phyloP scores from a whole-genome alignment of 2,888 invertebrate genomes.

The Timandra comae region DNA sequence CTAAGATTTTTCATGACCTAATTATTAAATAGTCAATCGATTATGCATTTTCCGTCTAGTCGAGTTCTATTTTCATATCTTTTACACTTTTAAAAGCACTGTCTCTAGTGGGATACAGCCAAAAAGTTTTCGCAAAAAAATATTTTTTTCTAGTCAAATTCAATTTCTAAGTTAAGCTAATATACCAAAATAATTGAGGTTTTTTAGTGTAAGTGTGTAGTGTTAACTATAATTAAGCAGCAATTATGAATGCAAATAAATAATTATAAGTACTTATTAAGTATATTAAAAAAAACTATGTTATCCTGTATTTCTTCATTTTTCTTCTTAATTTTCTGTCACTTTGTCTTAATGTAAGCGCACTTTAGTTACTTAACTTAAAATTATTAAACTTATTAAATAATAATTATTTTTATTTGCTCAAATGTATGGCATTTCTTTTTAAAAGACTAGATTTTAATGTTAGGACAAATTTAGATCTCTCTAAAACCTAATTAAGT shows the following conservation, averaged over 20 bases:
- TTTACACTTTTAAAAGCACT: slow-evolving; percentile 21
- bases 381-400: slow-evolving; percentile 23
- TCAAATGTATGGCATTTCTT: slow-evolving; percentile 72
- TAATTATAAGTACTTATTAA: too few species aligned
- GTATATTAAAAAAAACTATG: too few species aligned
- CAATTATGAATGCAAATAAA: too few species aligned
- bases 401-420: slow-evolving; percentile 54
- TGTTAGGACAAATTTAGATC: slow-evolving; percentile 36
- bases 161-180: slow-evolving; percentile 47
- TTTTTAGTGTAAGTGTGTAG: slow-evolving; percentile 5
- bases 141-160: slow-evolving; percentile 73
- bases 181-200: slow-evolving; percentile 53
- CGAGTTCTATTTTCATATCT: slow-evolving; percentile 32
- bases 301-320: too few species aligned
- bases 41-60: slow-evolving; percentile 43
- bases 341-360: too few species aligned
- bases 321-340: too few species aligned
- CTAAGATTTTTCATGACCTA: neutral
- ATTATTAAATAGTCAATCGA: slow-evolving; percentile 7
- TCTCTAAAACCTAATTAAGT: slow-evolving; percentile 44
- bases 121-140: slow-evolving; percentile 60
- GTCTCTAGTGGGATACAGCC: slow-evolving; percentile 48
- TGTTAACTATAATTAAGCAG: slow-evolving; percentile 7
- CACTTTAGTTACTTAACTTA: too few species aligned
- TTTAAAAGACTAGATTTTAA: slow-evolving; percentile 53